A percentile compares a stretch with the other conserved stretches of the same genome.
phyloP scores from a whole-genome alignment of 1,140 invertebrate genomes.

The Calliopsis andreniformis region DNA sequence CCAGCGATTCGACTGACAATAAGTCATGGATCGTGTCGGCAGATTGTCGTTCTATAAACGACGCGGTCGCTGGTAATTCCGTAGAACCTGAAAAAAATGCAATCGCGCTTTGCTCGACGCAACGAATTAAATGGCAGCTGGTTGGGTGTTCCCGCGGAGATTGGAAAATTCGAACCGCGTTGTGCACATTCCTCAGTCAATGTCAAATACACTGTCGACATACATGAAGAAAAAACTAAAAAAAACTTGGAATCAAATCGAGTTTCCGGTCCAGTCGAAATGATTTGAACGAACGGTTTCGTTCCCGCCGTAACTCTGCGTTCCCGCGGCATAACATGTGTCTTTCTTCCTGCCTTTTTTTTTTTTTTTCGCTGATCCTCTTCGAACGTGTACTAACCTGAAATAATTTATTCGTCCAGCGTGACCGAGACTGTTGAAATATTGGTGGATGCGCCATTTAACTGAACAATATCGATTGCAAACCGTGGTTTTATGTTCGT shows the following conservation, averaged over 20 bases:
- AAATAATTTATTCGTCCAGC: slow-evolving; percentile 26
- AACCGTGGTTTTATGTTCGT: background rate
- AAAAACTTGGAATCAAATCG: slow-evolving; percentile 48
- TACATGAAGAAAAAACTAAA: slow-evolving; percentile 34
- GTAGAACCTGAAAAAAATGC: slow-evolving; percentile 8
- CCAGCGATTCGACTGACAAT: background rate
- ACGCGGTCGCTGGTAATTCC: slow-evolving; percentile 47
- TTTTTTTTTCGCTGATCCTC: background rate
- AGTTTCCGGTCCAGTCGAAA: slow-evolving; percentile 52
- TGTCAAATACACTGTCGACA: slow-evolving; percentile 65
- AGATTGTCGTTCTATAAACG: slow-evolving; percentile 17
- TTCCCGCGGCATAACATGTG: slow-evolving; percentile 9
- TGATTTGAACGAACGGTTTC: slow-evolving; percentile 43
- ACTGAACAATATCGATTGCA: background rate
- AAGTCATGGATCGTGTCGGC: too few species aligned
- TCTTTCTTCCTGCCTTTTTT: background rate
- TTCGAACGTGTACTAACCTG: background rate
- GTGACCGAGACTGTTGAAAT: background rate
- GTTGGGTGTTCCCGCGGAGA: slow-evolving; percentile 37
- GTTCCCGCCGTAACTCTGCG: slow-evolving; percentile 25
- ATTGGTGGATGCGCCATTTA: background rate
- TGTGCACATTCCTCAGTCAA: slow-evolving; percentile 66
- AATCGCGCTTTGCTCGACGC: slow-evolving; percentile 24
- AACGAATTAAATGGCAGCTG: slow-evolving; percentile 60
- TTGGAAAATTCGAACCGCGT: slow-evolving; percentile 63